These are phyloP conservation scores for Coluber constrictor DNA, from an alignment of 2,797 vertebrate genomes.

Conservation along the genomic window DNA sequence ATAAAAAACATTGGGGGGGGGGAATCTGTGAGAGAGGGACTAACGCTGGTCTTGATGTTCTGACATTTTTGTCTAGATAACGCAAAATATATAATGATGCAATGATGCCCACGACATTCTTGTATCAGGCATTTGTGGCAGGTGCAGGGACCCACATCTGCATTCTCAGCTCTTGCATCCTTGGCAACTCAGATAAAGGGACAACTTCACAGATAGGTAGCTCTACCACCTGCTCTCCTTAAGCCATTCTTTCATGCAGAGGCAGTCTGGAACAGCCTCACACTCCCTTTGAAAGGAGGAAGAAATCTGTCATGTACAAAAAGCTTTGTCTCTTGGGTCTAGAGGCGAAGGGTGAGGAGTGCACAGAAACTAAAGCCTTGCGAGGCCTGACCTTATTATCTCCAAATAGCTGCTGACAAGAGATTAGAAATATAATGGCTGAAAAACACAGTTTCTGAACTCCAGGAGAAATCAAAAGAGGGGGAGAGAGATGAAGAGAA, in stretches of 20 bases:
- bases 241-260: background rate
- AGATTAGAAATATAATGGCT: background rate
- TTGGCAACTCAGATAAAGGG: background rate
- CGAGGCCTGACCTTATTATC: background rate
- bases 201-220: background rate
- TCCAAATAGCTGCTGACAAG: background rate
- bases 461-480: background rate
- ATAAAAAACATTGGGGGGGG: background rate
- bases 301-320: background rate
- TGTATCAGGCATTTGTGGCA: background rate
- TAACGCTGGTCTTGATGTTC: background rate
- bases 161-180: background rate
- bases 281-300: background rate
- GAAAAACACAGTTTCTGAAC: background rate
- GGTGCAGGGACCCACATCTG: background rate
- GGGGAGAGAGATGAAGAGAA: background rate
- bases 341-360: background rate
- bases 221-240: background rate
- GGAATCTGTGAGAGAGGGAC: background rate
- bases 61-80: background rate
- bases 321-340: background rate
- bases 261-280: background rate
- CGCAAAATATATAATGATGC: background rate
- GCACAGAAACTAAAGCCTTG: background rate
- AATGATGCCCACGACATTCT: background rate